Conservation (phyloP, 2,888 invertebrate species). For the Neocrepidodera transversa region DNA sequence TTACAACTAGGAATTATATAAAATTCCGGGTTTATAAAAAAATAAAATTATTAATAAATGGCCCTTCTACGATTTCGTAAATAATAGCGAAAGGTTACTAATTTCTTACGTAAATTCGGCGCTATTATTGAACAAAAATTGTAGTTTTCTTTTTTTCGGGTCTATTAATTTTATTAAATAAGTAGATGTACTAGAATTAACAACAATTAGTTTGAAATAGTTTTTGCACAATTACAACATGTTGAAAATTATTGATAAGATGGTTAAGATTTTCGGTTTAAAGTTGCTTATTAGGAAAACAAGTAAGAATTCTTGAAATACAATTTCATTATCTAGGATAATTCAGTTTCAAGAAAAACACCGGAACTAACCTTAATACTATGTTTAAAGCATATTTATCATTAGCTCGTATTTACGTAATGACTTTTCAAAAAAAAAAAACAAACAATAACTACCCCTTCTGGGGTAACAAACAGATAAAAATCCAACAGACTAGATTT, state of each 20-base stretch:
- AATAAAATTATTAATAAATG: too few species aligned
- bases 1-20: too few species aligned
- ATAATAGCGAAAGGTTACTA: too few species aligned
- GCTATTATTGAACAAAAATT: too few species aligned
- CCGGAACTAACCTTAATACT: constrained; percentile 17
- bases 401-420: constrained; percentile 18
- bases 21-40: too few species aligned
- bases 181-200: too few species aligned
- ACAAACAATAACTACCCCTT: constrained; percentile 5
- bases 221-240: too few species aligned
- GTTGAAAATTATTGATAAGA: neutral
- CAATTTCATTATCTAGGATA: constrained; percentile 2
- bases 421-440: constrained; percentile 13
- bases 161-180: too few species aligned
- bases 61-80: too few species aligned
- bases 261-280: neutral
- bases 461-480: constrained; percentile 15
- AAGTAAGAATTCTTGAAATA: constrained; percentile 12
- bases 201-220: too few species aligned
- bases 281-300: constrained; percentile 10
- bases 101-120: too few species aligned
- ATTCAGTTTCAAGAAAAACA: constrained; percentile 5
- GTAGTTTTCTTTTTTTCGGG: too few species aligned
- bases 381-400: constrained; percentile 26
- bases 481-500: constrained; percentile 33